These are phyloP conservation scores for Eupelmus urozonus DNA, from an alignment of 2,888 invertebrate species.

Conservation along the genomic window DNA sequence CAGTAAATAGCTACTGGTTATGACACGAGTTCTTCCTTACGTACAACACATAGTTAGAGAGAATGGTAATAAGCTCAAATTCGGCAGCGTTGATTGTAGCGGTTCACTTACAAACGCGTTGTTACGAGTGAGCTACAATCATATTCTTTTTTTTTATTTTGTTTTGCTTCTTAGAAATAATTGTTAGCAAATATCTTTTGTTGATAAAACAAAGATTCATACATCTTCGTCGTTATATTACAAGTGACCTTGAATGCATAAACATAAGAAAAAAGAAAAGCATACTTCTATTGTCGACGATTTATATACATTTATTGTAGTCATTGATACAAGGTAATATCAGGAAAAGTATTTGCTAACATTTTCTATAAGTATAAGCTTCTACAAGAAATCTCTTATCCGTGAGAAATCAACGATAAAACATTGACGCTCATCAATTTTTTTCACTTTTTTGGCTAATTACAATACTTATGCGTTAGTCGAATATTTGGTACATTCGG, in stretches of 20 bases:
- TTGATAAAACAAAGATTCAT: neutral
- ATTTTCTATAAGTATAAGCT: neutral
- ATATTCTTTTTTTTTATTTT: neutral
- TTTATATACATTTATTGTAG: constrained; percentile 11
- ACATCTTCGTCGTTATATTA: neutral
- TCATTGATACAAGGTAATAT: constrained; percentile 6
- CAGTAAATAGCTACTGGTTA: too few relatives aligned
- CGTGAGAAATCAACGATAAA: constrained; percentile 19
- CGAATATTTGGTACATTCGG: constrained; percentile 21
- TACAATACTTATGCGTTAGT: constrained; percentile 45
- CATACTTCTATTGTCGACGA: constrained; percentile 30
- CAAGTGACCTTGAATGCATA: neutral
- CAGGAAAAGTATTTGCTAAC: constrained; percentile 15
- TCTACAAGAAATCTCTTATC: too few relatives aligned
- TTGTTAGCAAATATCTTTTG: constrained; percentile 20
- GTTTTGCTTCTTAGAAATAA: neutral
- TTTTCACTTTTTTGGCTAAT: constrained; percentile 41
- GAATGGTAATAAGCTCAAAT: constrained; percentile 42
- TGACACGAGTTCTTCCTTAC: too few relatives aligned
- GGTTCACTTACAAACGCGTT: constrained; percentile 23
- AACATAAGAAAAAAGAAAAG: constrained; percentile 6
- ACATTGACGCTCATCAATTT: constrained; percentile 28
- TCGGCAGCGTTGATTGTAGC: constrained; percentile 44
- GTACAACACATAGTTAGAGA: too few relatives aligned
- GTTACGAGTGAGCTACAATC: constrained; percentile 20